These are phyloP conservation scores for Camponotus floridanus DNA, from an alignment of 1,140 invertebrate species.

Conservation along the genomic window DNA sequence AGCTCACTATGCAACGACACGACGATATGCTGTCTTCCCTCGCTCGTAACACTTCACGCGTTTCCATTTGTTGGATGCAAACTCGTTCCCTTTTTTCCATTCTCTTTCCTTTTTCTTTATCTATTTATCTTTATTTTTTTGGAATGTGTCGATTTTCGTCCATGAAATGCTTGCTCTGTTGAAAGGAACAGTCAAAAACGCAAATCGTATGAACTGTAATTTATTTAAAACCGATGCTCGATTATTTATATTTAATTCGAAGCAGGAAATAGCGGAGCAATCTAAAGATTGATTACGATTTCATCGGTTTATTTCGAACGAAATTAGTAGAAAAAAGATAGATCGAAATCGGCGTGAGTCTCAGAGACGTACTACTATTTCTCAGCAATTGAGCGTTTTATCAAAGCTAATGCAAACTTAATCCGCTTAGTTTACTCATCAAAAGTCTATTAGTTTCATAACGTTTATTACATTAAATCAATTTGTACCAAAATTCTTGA, in stretches of 20 bases:
- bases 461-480: too few species aligned
- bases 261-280: neutral
- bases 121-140: neutral
- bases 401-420: too few species aligned
- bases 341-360: too few species aligned
- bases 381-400: too few species aligned
- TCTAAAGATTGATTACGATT: neutral
- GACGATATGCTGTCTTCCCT: constrained; percentile 72
- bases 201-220: neutral
- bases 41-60: constrained; percentile 78
- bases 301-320: neutral
- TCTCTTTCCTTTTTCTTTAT: neutral
- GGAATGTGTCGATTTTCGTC: neutral
- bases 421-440: too few species aligned
- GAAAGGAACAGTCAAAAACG: neutral
- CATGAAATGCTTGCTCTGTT: neutral
- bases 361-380: too few species aligned
- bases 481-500: too few species aligned
- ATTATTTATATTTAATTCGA: neutral
- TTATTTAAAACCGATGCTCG: constrained; percentile 25
- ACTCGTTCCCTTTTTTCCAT: constrained; percentile 64
- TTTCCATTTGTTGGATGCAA: constrained; percentile 82
- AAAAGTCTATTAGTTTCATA: too few species aligned
- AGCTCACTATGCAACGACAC: constrained; percentile 73
- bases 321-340: neutral